Percentiles rank a stretch among this genome's conserved stretches.
Conservation (phyloP, 2,113 vertebrate species). For the Leptocoma aspasia region DNA sequence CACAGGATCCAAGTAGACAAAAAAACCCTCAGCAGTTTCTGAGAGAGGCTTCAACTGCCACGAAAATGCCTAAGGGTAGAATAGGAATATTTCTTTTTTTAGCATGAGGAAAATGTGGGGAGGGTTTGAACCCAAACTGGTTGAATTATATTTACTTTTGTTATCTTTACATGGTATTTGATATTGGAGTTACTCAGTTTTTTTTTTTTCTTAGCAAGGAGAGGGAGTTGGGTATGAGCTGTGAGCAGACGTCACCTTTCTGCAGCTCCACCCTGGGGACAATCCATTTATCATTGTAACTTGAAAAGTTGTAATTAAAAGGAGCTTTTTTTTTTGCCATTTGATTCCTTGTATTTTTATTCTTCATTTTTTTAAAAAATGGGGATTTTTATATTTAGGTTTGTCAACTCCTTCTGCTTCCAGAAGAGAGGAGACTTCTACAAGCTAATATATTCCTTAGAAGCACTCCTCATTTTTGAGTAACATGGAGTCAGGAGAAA, state of each 20-base stretch:
- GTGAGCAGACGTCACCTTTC: not conserved
- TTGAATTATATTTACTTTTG: not conserved
- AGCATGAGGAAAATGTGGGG: not conserved
- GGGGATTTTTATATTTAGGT: not conserved
- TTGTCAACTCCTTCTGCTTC: not conserved
- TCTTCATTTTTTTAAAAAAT: not conserved
- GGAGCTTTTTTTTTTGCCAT: not conserved
- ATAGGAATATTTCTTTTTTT: not conserved
- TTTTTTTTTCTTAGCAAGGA: not conserved
- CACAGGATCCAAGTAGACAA: constrained; percentile 90
- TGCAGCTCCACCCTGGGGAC: not conserved
- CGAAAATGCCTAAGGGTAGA: not conserved
- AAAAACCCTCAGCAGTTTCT: not conserved
- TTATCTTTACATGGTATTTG: constrained; percentile 17
- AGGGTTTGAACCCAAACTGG: not conserved
- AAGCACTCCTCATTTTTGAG: not conserved
- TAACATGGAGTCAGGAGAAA: not conserved
- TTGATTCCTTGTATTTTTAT: not conserved
- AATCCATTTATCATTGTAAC: not conserved
- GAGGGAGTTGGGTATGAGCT: not conserved
- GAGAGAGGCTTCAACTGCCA: not conserved
- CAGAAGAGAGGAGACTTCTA: not conserved
- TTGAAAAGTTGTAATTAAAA: constrained; percentile 26
- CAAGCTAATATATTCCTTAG: not conserved
- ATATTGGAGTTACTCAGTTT: not conserved